These are phyloP conservation scores for Drosophila elegans DNA, from an alignment of 1,140 invertebrate genomes.

Conservation along the genomic window DNA sequence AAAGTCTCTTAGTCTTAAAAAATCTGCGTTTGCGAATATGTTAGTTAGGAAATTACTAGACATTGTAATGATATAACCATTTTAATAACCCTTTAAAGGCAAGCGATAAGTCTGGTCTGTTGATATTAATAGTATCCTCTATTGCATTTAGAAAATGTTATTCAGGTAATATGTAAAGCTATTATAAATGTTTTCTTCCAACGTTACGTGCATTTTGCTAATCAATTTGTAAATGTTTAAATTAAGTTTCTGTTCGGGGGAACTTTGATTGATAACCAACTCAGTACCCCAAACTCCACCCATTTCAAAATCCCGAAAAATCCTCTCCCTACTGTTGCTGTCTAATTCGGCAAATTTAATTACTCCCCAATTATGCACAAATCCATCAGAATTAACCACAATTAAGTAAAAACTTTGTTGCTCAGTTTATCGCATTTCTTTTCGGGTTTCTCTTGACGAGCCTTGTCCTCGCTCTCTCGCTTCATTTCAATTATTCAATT, in stretches of 20 bases:
- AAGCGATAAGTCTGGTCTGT: too few relatives aligned
- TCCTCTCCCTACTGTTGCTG: constrained; percentile 4
- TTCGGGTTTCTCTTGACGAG: constrained; percentile 12
- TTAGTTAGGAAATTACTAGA: too few relatives aligned
- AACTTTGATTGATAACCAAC: constrained; percentile 15
- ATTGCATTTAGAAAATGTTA: too few relatives aligned
- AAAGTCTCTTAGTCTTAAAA: too few relatives aligned
- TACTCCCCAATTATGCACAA: constrained; percentile 79
- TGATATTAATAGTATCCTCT: too few relatives aligned
- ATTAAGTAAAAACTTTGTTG: constrained; percentile 83
- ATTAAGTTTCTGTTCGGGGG: background rate
- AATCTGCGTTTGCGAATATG: too few relatives aligned
- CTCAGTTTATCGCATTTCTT: constrained; percentile 51
- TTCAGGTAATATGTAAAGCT: too few relatives aligned
- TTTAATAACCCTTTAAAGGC: too few relatives aligned
- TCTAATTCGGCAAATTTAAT: constrained; percentile 63
- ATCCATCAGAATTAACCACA: constrained; percentile 84
- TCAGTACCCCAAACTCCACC: background rate
- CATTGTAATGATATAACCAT: too few relatives aligned
- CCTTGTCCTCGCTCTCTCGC: constrained; percentile 37
- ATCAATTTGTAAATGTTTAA: background rate
- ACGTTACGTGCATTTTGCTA: background rate
- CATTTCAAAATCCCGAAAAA: constrained; percentile 9
- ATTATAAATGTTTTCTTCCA: background rate
- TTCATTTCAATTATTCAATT: constrained; percentile 84